Conservation (phyloP, 2,888 invertebrate species). For the Leptinotarsa tumamoca region DNA sequence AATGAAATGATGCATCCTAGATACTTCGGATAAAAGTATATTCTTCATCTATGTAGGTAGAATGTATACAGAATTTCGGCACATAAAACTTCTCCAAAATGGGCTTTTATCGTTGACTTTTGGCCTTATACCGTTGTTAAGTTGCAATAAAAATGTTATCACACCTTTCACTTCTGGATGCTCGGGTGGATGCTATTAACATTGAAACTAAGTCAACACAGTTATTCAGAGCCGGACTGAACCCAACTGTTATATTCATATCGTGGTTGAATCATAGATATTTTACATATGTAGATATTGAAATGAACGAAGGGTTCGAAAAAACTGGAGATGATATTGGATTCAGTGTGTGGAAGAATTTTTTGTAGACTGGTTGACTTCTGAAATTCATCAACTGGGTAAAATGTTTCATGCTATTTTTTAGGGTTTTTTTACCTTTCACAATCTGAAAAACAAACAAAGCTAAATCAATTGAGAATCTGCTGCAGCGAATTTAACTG, state of each 20-base stretch:
- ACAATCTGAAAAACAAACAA: no score
- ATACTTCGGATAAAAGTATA: neutral
- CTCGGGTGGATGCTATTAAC: neutral
- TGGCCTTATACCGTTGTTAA: constrained; percentile 19
- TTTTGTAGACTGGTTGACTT: no score
- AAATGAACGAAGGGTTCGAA: no score
- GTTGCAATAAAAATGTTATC: constrained; percentile 25
- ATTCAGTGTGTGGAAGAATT: no score
- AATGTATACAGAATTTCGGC: neutral
- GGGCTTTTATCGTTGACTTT: constrained; percentile 5
- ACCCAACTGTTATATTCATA: neutral
- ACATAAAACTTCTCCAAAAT: neutral
- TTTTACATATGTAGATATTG: no score
- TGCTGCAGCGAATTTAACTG: no score
- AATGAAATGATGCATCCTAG: neutral
- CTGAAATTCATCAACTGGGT: no score
- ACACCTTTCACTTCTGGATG: constrained; percentile 21
- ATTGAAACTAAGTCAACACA: neutral
- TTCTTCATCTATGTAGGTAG: neutral
- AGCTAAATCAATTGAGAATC: no score
- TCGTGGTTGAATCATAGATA: no score
- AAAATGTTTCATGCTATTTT: no score
- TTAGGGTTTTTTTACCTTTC: no score
- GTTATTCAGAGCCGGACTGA: neutral
- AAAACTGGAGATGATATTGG: no score